phyloP scores from a whole-genome alignment of 2,888 invertebrate species.

The Crepidodera aurea region DNA sequence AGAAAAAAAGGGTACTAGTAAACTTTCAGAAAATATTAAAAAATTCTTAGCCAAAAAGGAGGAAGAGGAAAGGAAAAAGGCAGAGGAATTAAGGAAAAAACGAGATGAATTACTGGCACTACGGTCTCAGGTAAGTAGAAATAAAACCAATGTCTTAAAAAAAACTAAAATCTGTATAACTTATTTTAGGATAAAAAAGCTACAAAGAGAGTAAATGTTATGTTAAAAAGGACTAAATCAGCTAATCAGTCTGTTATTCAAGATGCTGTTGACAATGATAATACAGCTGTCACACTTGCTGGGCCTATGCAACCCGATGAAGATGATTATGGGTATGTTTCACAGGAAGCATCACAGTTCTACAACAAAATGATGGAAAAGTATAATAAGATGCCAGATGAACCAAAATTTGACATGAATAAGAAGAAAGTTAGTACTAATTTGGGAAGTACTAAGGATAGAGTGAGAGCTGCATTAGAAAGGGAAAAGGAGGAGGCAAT shows the following conservation, averaged over 20 bases:
- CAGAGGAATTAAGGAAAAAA: conserved; percentile 70
- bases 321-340: conserved; percentile 86
- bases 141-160: no score
- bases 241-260: conserved; percentile 87
- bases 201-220: conserved; percentile 59
- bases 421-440: conserved; percentile 63
- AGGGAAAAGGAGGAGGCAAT: conserved; percentile 77
- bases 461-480: conserved; percentile 79
- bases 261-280: conserved; percentile 80
- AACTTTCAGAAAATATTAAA: conserved; percentile 64
- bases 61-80: conserved; percentile 76
- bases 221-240: conserved; percentile 85
- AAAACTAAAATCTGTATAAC: no score
- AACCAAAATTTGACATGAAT: conserved; percentile 73
- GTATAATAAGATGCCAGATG: conserved; percentile 76
- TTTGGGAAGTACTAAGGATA: conserved; percentile 71
- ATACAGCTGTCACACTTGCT: conserved; percentile 77
- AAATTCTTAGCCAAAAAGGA: conserved; percentile 69
- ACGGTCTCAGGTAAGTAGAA: conserved; percentile 63
- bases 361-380: conserved; percentile 88
- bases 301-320: conserved; percentile 85
- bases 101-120: conserved; percentile 71
- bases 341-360: conserved; percentile 80
- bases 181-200: conserved; percentile 59
- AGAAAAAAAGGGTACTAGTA: conserved; percentile 71